A percentile compares a stretch with the other conserved stretches of the same genome.
Conservation (phyloP, 2,113 vertebrate species). For the Nannospalax galili region DNA sequence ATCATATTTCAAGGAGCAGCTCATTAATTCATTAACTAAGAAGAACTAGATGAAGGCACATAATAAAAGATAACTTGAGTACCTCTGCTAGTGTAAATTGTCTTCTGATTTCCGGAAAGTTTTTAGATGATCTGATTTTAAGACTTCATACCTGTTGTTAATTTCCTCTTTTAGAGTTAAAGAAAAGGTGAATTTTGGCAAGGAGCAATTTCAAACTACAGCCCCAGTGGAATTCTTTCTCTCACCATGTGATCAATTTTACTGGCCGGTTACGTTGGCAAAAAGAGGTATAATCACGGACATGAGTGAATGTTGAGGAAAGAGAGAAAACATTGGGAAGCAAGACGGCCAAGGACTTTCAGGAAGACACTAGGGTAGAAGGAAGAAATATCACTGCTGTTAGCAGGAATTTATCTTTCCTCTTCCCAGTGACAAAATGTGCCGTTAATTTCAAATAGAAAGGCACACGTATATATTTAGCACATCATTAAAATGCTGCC, state of each 20-base stretch:
- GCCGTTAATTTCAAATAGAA: not conserved
- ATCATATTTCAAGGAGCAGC: slow-evolving; percentile 78
- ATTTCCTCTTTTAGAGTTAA: slow-evolving; percentile 49
- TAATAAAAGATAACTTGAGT: slow-evolving; percentile 56
- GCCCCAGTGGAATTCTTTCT: not conserved
- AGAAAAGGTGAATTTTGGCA: slow-evolving; percentile 46
- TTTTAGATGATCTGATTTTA: slow-evolving; percentile 46
- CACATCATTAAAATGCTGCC: not conserved
- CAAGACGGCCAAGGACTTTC: not conserved
- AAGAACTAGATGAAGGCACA: slow-evolving; percentile 72
- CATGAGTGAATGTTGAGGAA: not conserved
- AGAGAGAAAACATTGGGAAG: slow-evolving; percentile 21
- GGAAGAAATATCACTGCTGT: not conserved
- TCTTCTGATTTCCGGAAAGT: slow-evolving; percentile 58
- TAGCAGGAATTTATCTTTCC: not conserved
- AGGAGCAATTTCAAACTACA: slow-evolving; percentile 53
- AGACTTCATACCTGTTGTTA: slow-evolving; percentile 46
- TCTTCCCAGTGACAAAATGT: not conserved
- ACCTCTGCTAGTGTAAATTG: not conserved
- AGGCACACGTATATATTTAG: not conserved
- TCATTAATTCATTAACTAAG: slow-evolving; percentile 78
- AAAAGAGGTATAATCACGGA: slow-evolving; percentile 14
- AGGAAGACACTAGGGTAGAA: not conserved
- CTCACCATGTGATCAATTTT: slow-evolving; percentile 50
- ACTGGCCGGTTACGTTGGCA: slow-evolving; percentile 42